A percentile compares a stretch with the other conserved stretches of the same genome.
These are phyloP conservation scores for Nannospalax galili DNA, from an alignment of 2,113 vertebrate species.

Conservation along the genomic window DNA sequence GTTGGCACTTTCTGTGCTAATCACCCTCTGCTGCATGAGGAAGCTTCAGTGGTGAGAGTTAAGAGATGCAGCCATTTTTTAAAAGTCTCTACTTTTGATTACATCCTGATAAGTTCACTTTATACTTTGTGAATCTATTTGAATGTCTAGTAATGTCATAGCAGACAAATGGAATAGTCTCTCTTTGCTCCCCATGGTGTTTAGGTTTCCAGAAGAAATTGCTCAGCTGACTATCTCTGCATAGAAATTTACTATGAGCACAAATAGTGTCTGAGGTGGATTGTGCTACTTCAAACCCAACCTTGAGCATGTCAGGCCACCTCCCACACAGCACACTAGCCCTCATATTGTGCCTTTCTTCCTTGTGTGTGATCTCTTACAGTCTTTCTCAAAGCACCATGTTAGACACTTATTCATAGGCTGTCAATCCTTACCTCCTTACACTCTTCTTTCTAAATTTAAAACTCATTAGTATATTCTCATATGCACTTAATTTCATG, in stretches of 20 bases:
- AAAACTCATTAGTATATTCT: background rate
- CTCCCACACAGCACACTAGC: background rate
- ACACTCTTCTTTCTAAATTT: background rate
- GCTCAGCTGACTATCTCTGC: background rate
- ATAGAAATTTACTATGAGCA: background rate
- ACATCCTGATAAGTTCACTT: background rate
- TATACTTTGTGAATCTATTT: background rate
- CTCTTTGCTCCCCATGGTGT: background rate
- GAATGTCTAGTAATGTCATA: background rate
- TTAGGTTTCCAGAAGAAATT: background rate
- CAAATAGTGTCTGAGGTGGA: no score
- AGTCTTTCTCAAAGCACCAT: no score
- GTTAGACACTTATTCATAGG: background rate
- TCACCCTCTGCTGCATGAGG: no score
- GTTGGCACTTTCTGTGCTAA: no score
- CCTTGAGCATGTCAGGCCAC: background rate
- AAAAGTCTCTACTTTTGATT: no score
- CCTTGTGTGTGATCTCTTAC: no score
- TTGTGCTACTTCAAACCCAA: rapidly evolving
- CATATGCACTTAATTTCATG: background rate
- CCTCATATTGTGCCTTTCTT: background rate
- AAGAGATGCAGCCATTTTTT: no score
- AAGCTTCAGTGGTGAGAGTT: no score
- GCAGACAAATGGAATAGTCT: background rate
- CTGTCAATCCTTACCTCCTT: background rate